phyloP scores from a whole-genome alignment of 2,113 vertebrate genomes.

The Colius striatus region DNA sequence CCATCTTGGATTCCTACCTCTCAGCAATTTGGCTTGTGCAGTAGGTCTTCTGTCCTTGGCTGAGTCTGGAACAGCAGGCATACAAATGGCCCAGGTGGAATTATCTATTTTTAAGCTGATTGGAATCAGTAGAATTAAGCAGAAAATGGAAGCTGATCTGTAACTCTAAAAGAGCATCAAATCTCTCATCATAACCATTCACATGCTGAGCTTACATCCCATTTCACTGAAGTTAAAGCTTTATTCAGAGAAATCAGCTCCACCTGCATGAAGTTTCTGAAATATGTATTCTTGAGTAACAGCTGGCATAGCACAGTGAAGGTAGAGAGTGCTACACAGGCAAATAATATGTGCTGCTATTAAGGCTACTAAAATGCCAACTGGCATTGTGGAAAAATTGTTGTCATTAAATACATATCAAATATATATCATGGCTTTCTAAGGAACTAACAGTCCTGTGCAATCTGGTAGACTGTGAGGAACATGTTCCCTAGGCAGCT shows the following conservation, averaged over 20 bases:
- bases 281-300: not conserved
- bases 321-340: not conserved
- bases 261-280: not conserved
- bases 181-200: not conserved
- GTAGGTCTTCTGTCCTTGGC: not conserved
- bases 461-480: not conserved
- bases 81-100: slow-evolving; percentile 10
- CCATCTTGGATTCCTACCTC: not conserved
- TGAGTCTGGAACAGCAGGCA: not conserved
- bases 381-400: not conserved
- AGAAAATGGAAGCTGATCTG: not conserved
- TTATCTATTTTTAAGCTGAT: slow-evolving; percentile 4
- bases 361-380: not conserved
- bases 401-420: slow-evolving; percentile 8
- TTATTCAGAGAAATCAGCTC: not conserved
- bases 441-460: not conserved
- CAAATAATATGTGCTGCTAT: slow-evolving; percentile 21
- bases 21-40: not conserved
- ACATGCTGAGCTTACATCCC: not conserved
- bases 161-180: not conserved
- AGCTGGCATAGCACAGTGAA: not conserved
- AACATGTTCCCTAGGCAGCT: not conserved
- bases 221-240: not conserved
- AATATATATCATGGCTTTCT: not conserved
- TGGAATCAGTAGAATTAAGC: not conserved